Conservation (phyloP, 2,888 invertebrate species). For the Eueremaeus valkanovi region DNA sequence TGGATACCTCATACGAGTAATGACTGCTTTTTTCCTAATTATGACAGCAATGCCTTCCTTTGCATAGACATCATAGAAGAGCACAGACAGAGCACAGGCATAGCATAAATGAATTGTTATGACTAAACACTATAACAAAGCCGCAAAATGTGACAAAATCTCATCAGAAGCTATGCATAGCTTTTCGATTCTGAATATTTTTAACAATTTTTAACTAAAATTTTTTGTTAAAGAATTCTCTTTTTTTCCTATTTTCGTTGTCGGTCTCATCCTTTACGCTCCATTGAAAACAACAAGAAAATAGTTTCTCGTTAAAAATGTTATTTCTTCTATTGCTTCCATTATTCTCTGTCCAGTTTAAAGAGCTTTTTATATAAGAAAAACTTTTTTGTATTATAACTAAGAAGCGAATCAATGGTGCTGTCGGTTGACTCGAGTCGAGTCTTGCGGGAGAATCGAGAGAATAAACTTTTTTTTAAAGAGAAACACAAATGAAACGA, state of each 20-base stretch:
- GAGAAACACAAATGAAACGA: slow-evolving; percentile 4
- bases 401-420: slow-evolving; percentile 14
- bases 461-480: slow-evolving; percentile 11
- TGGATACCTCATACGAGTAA: background rate
- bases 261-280: slow-evolving; percentile 31
- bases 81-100: no score
- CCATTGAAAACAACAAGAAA: slow-evolving; percentile 32
- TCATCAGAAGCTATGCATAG: background rate
- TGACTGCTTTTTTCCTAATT: slow-evolving; percentile 15
- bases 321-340: slow-evolving; percentile 17
- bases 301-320: slow-evolving; percentile 30
- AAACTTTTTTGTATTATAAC: slow-evolving; percentile 1
- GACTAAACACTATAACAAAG: slow-evolving; percentile 16
- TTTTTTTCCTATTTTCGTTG: background rate
- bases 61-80: background rate
- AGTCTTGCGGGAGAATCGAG: background rate
- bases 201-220: background rate
- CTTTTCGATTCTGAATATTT: background rate
- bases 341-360: slow-evolving; percentile 26
- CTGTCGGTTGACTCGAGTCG: background rate
- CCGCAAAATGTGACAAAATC: slow-evolving; percentile 18
- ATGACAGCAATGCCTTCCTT: background rate
- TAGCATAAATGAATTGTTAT: background rate
- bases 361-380: slow-evolving; percentile 21
- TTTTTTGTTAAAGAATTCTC: background rate